Percentiles rank a stretch among this genome's conserved stretches.
phyloP scores from a whole-genome alignment of 2,113 vertebrate genomes.

The Corynorhinus townsendii region DNA sequence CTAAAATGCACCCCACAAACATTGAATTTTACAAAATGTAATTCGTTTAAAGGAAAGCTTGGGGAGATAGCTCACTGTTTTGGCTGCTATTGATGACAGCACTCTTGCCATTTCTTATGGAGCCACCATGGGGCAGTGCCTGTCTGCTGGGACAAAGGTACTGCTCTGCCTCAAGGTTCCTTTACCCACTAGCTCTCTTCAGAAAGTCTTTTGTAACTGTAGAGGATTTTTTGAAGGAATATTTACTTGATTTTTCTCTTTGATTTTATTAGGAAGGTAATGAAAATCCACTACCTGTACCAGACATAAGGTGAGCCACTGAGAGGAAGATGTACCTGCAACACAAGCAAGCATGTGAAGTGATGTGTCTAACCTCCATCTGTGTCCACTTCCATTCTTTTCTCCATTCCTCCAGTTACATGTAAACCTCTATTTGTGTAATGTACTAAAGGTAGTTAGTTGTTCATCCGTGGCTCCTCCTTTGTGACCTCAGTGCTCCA shows the following conservation, averaged over 20 bases:
- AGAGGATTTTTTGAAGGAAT: background rate
- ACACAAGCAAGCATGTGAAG: background rate
- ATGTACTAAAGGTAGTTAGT: background rate
- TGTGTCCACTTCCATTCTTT: background rate
- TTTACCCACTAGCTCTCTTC: background rate
- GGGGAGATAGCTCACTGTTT: background rate
- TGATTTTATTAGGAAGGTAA: background rate
- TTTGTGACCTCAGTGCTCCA: background rate
- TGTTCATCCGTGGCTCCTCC: background rate
- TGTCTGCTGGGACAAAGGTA: background rate
- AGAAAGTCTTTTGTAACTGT: background rate
- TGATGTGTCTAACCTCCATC: background rate
- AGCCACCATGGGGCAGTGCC: background rate
- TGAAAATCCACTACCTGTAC: background rate
- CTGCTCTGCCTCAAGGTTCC: background rate
- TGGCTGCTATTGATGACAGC: background rate
- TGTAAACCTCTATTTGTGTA: background rate
- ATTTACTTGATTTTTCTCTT: background rate
- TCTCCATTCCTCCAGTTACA: background rate
- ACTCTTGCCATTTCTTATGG: background rate
- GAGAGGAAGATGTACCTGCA: background rate
- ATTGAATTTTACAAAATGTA: too few species aligned
- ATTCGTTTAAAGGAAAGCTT: too few species aligned
- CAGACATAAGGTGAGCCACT: background rate
- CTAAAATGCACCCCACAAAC: too few species aligned